These are phyloP conservation scores for Tetraneura akinire DNA, from an alignment of 1,140 invertebrate genomes.

Conservation along the genomic window DNA sequence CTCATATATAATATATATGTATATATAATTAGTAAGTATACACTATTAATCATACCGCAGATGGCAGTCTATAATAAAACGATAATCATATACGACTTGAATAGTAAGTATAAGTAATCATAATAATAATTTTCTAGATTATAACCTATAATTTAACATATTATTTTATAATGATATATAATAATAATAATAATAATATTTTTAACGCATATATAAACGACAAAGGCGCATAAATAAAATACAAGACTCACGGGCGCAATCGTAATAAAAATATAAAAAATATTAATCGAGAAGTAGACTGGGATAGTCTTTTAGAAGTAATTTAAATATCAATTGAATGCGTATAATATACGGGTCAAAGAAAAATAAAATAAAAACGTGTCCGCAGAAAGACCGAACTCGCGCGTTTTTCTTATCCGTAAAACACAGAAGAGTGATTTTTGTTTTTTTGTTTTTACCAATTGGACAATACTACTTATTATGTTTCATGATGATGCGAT, in stretches of 20 bases:
- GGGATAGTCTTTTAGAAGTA: no score
- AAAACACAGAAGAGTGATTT: no score
- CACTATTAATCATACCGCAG: not conserved
- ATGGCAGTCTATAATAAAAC: not conserved
- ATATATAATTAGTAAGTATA: not conserved
- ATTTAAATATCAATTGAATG: no score
- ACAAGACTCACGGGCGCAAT: conserved; percentile 9
- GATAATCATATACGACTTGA: not conserved
- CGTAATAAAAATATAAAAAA: conserved; percentile 10
- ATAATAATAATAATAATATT: no score
- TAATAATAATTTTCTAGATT: not conserved
- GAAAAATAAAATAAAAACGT: no score
- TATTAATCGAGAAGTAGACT: no score
- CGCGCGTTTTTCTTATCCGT: no score
- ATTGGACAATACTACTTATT: not conserved
- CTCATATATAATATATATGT: no score
- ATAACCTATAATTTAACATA: not conserved
- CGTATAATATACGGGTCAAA: no score
- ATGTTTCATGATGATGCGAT: not conserved
- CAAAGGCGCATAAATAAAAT: not conserved
- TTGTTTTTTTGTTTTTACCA: not conserved
- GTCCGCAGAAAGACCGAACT: no score
- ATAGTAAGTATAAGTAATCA: not conserved
- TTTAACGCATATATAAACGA: not conserved
- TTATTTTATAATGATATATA: not conserved